Evolutionary conservation across 2,797 vertebrate species (phyloP), one percentile per base, ranked within the genome.

Genomic region (Lepidocolaptes lacrymiger): DNA sequence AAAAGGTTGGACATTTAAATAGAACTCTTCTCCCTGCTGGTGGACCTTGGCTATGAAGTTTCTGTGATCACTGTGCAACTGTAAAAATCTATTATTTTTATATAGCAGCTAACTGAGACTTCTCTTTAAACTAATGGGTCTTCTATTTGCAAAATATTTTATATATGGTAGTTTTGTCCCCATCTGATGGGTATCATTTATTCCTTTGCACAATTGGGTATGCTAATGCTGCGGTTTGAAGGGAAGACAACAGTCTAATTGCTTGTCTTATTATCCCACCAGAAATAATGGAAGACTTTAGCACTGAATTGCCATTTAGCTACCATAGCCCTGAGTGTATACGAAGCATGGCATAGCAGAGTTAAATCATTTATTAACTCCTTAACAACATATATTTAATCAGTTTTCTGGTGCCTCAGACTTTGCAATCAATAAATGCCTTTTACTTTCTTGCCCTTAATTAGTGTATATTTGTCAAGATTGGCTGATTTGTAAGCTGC

Each of bases 311-410:
- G 46, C 41, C 46, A 54, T 94, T 96, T 96, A 94, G 61, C 79
- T 95, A 46, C 56, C 62, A 54, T 62, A 95, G 85, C 56, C 76
- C 77, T 92, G 76, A 66, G 78, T 93, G 44, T 85, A 96, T 44
- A 34, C 21, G 78, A 61, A 81, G 51, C 69, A 36, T 89, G 63
- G 66, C 59, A 88, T 12, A 88, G 54, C 68, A 80, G 59, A 81
- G 75, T 85, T 95, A 95, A 96, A 97, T 96, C 95, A 95, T 97
- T 97, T 89, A 97, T 96, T 94, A 91, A 92, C 87, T 96, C 76
- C 82, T 97, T 96, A 96, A 96, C 85, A 96, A 74, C 94, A 84
- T 96, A 96, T 96, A 95, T 94, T 96, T 95, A 97, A 96, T 93
- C 93, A 91, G 94, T 95, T 97, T 89, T 97, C 84, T 96, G 87